Conservation (phyloP, 2,888 invertebrate genomes). For the Sicus ferrugineus region DNA sequence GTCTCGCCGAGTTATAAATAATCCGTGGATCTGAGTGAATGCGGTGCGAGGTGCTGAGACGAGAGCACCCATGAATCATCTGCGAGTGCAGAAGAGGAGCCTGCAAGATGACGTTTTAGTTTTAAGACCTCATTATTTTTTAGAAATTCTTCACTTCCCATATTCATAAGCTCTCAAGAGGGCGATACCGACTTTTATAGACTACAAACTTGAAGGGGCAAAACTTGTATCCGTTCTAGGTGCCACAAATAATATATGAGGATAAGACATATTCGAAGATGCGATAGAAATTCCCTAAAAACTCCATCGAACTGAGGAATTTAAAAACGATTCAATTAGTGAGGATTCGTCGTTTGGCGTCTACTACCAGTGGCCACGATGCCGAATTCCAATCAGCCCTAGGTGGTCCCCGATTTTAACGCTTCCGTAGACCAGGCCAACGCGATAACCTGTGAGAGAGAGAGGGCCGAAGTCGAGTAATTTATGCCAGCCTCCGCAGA, state of each 20-base stretch:
- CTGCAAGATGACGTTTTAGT: constrained; percentile 19
- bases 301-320: too few relatives aligned
- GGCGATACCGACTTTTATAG: too few relatives aligned
- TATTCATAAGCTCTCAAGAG: too few relatives aligned
- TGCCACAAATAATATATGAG: too few relatives aligned
- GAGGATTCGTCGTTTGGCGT: neutral
- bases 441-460: neutral
- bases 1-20: constrained; percentile 43
- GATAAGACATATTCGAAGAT: too few relatives aligned
- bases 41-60: constrained; percentile 3
- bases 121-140: neutral
- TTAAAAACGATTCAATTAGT: constrained; percentile 32
- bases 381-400: constrained; percentile 6
- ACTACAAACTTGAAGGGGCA: too few relatives aligned
- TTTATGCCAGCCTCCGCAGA: constrained; percentile 2
- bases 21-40: constrained; percentile 7
- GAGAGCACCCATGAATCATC: constrained; percentile 18
- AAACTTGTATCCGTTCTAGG: too few relatives aligned
- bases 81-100: neutral
- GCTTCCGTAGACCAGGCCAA: constrained; percentile 24
- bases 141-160: too few relatives aligned
- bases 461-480: neutral
- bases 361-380: neutral
- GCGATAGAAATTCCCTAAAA: too few relatives aligned
- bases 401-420: constrained; percentile 30